A percentile compares a stretch with the other conserved stretches of the same genome.
Evolutionary conservation across 2,888 invertebrate genomes (phyloP).

Genomic region (Tridacna gigas): DNA sequence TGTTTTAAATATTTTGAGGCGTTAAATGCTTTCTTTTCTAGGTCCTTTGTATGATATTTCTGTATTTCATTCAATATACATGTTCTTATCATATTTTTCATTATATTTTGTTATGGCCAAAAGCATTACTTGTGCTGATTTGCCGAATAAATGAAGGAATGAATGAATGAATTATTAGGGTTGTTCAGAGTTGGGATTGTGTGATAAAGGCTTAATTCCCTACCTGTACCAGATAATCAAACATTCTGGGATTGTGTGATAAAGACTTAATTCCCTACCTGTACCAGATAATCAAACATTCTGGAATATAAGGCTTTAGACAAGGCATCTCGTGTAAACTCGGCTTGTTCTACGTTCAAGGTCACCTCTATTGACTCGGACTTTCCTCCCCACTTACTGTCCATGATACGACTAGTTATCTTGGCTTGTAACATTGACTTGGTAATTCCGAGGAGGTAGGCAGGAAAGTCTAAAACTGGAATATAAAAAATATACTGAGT

Average conservation of each 20-base stretch:
- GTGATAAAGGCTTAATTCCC: constrained; percentile 42
- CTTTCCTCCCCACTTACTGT: constrained; percentile 89
- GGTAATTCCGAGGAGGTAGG: constrained; percentile 88
- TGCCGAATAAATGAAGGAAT: no score
- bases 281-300: constrained; percentile 88
- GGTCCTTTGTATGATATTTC: no score
- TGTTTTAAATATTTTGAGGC: no score
- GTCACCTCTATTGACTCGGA: constrained; percentile 89
- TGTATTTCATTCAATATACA: no score
- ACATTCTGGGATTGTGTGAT: no score
- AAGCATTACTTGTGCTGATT: no score
- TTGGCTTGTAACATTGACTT: constrained; percentile 87
- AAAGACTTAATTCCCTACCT: constrained; percentile 75
- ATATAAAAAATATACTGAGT: neutral
- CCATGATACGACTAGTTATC: constrained; percentile 88
- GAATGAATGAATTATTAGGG: no score
- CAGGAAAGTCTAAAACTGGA: constrained; percentile 88
- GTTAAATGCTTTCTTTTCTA: no score
- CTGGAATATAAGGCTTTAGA: constrained; percentile 89
- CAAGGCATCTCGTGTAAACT: constrained; percentile 88
- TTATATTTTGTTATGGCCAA: no score
- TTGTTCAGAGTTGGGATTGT: no score
- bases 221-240: constrained; percentile 81
- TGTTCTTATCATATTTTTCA: no score
- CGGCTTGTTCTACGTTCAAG: constrained; percentile 88